These are phyloP conservation scores for Hystrix brachyura DNA, from an alignment of 2,113 vertebrate genomes.

Conservation along the genomic window DNA sequence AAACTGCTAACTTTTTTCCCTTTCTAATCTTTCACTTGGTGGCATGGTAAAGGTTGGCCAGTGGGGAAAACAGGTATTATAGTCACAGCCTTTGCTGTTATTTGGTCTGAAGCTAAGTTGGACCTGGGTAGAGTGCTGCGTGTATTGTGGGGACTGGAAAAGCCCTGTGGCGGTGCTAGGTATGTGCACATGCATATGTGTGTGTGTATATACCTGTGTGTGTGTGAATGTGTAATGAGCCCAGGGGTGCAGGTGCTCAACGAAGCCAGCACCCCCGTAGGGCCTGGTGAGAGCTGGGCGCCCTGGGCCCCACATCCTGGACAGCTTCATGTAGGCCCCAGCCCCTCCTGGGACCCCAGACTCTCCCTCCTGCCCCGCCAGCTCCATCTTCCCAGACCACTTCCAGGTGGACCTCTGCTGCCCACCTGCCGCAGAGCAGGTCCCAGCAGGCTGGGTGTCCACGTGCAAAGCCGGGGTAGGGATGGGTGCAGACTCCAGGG, in stretches of 20 bases:
- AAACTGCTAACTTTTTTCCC: not conserved
- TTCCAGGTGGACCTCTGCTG: fast-evolving
- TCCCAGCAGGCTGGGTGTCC: not conserved
- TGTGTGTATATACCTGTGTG: not conserved
- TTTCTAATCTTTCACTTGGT: not conserved
- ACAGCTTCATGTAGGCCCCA: not conserved
- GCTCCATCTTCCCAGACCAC: not conserved
- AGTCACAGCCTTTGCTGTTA: not conserved
- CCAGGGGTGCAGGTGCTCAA: not conserved
- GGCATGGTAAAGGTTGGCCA: not conserved
- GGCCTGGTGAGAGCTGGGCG: not conserved
- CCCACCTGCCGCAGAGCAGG: not conserved
- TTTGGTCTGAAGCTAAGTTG: not conserved
- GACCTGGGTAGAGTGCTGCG: not conserved
- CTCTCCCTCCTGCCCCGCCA: not conserved
- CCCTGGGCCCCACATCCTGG: fast-evolving
- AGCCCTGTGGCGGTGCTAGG: not conserved
- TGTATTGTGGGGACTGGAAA: not conserved
- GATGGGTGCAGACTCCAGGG: not conserved
- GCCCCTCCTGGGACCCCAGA: not conserved
- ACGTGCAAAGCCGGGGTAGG: fast-evolving
- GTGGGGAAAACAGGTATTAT: not conserved
- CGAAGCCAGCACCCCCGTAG: not conserved
- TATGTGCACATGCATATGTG: not conserved
- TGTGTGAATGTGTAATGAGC: fast-evolving